phyloP scores from a whole-genome alignment of 2,888 invertebrate genomes.

The Priocnemis perturbator region DNA sequence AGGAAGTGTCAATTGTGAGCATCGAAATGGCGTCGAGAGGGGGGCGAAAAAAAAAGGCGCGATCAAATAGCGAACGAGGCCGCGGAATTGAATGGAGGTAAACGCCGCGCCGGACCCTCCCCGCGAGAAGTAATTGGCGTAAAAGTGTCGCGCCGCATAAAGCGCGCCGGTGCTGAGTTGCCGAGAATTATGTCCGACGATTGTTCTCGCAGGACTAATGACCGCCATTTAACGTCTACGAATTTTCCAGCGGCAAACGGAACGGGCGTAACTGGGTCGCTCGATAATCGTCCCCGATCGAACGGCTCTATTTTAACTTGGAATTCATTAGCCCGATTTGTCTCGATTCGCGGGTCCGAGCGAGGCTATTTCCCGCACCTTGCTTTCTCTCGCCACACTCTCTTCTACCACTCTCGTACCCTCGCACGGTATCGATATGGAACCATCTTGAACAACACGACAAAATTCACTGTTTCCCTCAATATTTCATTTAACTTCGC shows the following conservation, averaged over 20 bases:
- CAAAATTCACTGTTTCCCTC: too few relatives aligned
- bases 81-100: slow-evolving; percentile 6
- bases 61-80: too few relatives aligned
- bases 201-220: slow-evolving; percentile 21
- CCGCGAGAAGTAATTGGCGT: too few relatives aligned
- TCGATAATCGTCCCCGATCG: slow-evolving; percentile 64
- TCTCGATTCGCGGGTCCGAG: slow-evolving; percentile 52
- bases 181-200: neutral
- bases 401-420: slow-evolving; percentile 19
- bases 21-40: too few relatives aligned
- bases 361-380: slow-evolving; percentile 37
- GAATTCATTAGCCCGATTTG: slow-evolving; percentile 68
- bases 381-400: slow-evolving; percentile 11
- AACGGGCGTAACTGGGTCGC: slow-evolving; percentile 57
- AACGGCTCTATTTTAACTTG: slow-evolving; percentile 60
- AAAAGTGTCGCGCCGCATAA: too few relatives aligned
- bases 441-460: too few relatives aligned
- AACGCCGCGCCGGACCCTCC: neutral
- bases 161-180: too few relatives aligned
- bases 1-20: too few relatives aligned
- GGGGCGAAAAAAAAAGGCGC: too few relatives aligned
- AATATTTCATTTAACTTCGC: too few relatives aligned
- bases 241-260: slow-evolving; percentile 25
- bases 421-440: too few relatives aligned
- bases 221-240: slow-evolving; percentile 32